Percentiles rank a stretch among this genome's conserved stretches.
Conservation (phyloP, 2,888 invertebrate genomes). For the Phrixothrix hirtus region DNA sequence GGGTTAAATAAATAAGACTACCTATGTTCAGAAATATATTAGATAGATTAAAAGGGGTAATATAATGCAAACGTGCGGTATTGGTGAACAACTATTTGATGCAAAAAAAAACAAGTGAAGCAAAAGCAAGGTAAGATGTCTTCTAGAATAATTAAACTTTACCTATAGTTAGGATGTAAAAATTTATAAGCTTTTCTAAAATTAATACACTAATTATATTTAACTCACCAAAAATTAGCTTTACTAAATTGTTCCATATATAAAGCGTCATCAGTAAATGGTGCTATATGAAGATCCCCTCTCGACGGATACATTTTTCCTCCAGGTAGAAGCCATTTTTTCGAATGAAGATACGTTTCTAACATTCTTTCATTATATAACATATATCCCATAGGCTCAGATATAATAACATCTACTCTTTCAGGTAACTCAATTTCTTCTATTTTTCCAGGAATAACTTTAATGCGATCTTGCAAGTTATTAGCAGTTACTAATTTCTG, state of each 20-base stretch:
- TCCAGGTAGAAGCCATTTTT: conserved; percentile 91
- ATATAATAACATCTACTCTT: conserved; percentile 94
- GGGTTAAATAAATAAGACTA: too few relatives aligned
- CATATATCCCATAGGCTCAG: conserved; percentile 99
- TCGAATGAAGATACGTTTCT: conserved; percentile 97
- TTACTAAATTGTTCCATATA: conserved; percentile 98
- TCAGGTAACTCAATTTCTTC: conserved; percentile 97
- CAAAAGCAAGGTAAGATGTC: too few relatives aligned
- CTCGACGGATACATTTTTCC: conserved; percentile 98
- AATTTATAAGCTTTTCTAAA: not conserved
- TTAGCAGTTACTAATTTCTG: conserved; percentile 86
- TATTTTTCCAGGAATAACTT: conserved; percentile 95
- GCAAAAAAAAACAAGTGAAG: too few relatives aligned
- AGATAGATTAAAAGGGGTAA: too few relatives aligned
- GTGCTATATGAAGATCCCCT: conserved; percentile 96
- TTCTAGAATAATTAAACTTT: too few relatives aligned
- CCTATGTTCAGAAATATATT: too few relatives aligned
- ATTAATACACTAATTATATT: too few relatives aligned
- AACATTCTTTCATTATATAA: conserved; percentile 98
- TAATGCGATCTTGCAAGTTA: conserved; percentile 82
- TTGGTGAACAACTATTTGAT: too few relatives aligned
- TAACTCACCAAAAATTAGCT: conserved; percentile 89
- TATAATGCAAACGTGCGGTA: too few relatives aligned
- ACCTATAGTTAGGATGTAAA: not conserved
- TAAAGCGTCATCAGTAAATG: conserved; percentile 95